Evolutionary conservation across 2,113 vertebrate genomes (phyloP).

Genomic region (Nycticorax nycticorax): DNA sequence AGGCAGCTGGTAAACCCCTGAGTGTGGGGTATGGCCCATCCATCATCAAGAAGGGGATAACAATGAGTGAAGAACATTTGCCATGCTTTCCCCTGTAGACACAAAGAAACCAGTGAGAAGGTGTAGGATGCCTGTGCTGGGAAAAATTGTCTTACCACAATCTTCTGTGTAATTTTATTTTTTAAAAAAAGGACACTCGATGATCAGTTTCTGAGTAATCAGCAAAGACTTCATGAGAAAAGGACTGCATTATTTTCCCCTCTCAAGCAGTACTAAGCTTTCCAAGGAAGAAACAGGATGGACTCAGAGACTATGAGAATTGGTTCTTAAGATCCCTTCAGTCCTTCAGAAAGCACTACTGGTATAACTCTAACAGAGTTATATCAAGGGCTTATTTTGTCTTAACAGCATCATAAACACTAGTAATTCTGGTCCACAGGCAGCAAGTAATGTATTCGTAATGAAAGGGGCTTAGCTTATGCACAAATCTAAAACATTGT

Average conservation of each 20-base stretch:
- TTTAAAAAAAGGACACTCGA: not conserved
- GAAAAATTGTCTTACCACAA: not conserved
- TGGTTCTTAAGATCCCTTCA: not conserved
- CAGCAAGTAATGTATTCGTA: not conserved
- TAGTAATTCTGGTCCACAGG: not conserved
- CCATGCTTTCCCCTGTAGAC: not conserved
- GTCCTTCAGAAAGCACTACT: not conserved
- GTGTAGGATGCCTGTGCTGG: not conserved
- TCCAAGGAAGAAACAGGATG: not conserved
- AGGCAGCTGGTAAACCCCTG: not conserved
- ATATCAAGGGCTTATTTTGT: not conserved
- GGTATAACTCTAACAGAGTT: not conserved
- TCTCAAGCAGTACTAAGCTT: not conserved
- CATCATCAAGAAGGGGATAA: not conserved
- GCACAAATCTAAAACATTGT: not conserved
- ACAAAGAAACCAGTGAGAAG: not conserved
- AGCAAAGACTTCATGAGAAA: not conserved
- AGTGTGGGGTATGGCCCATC: not conserved
- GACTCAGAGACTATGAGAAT: not conserved
- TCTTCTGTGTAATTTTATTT: not conserved
- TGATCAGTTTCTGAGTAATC: not conserved
- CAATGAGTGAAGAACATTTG: accelerated
- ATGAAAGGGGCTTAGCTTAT: not conserved
- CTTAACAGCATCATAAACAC: not conserved
- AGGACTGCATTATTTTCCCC: not conserved